Conservation (phyloP, 2,113 vertebrate species). For the Dromiciops gliroides region DNA sequence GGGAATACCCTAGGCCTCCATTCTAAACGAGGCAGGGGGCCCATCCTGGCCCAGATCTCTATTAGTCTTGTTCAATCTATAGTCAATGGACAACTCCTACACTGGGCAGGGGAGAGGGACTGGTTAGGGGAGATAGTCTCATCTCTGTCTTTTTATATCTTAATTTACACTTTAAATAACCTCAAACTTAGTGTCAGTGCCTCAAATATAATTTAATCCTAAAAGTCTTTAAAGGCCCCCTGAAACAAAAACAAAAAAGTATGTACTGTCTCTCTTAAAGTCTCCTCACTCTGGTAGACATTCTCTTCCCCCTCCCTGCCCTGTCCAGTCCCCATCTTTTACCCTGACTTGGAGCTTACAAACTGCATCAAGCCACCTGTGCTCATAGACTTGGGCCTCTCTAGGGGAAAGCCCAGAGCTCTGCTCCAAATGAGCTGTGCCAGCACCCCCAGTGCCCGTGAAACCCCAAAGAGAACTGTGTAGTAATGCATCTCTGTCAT, state of each 20-base stretch:
- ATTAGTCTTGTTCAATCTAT: slow-evolving; percentile 57
- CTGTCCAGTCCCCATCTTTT: slow-evolving; percentile 76
- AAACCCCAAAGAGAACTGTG: slow-evolving; percentile 97
- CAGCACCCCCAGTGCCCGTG: slow-evolving; percentile 93
- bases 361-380: slow-evolving; percentile 93
- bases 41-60: slow-evolving; percentile 62
- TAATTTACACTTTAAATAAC: slow-evolving; percentile 80
- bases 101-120: slow-evolving; percentile 44
- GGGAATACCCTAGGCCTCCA: slow-evolving; percentile 30
- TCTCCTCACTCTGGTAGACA: slow-evolving; percentile 57
- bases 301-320: slow-evolving; percentile 47
- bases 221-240: slow-evolving; percentile 76
- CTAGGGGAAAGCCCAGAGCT: slow-evolving; percentile 94
- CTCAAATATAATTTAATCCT: slow-evolving; percentile 78
- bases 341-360: slow-evolving; percentile 92
- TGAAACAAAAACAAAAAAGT: slow-evolving; percentile 79
- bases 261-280: slow-evolving; percentile 83
- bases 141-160: slow-evolving; percentile 64
- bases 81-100: slow-evolving; percentile 39
- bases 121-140: slow-evolving; percentile 50
- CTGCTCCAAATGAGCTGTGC: slow-evolving; percentile 97
- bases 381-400: slow-evolving; percentile 99
- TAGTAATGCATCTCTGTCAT: slow-evolving; percentile 99
- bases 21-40: slow-evolving; percentile 18
- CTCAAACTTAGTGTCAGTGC: slow-evolving; percentile 79